phyloP scores from a whole-genome alignment of 2,797 vertebrate genomes.

The Pachyuromys duprasi region DNA sequence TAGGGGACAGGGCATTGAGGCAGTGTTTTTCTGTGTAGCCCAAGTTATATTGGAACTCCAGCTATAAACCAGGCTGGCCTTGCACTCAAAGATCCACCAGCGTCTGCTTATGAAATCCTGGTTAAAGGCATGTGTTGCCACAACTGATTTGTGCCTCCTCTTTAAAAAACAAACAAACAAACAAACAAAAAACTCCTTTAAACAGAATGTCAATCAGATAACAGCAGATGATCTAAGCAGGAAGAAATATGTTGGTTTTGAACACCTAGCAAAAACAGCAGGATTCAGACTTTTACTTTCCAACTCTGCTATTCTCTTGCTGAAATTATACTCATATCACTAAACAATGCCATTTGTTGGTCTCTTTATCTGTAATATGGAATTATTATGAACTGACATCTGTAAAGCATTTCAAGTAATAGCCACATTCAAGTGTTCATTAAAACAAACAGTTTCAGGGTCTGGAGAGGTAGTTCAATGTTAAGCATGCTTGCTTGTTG shows the following conservation, averaged over 20 bases:
- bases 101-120: not conserved
- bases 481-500: not conserved
- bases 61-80: not conserved
- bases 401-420: not conserved
- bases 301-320: not conserved
- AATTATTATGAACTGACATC: not conserved
- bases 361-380: not conserved
- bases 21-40: not conserved
- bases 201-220: not conserved
- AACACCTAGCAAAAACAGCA: not conserved
- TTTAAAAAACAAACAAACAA: not conserved
- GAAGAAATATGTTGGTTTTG: not conserved
- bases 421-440: not conserved
- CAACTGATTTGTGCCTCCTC: not conserved
- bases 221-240: not conserved
- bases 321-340: not conserved
- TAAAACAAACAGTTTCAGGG: not conserved
- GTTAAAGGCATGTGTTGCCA: not conserved
- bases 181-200: not conserved
- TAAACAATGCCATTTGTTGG: not conserved
- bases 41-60: not conserved
- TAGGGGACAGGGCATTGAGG: not conserved
- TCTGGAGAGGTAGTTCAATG: not conserved
- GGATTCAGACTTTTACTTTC: not conserved
- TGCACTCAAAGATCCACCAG: not conserved